phyloP scores from a whole-genome alignment of 2,113 vertebrate species.

The Eclectus roratus region DNA sequence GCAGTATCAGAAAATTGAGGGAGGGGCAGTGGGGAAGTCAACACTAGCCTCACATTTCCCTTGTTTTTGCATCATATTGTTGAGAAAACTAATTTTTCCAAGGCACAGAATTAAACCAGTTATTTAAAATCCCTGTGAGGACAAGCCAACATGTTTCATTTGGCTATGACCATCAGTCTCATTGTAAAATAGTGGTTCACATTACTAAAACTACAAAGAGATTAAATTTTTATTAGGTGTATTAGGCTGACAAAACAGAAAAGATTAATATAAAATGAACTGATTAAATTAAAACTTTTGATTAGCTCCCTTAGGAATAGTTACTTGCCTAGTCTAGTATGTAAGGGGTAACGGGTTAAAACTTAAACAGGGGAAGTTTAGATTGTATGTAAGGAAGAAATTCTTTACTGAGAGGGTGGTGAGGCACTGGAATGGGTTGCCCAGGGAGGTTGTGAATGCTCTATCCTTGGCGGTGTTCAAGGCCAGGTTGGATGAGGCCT shows the following conservation, averaged over 20 bases:
- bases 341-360: too few relatives aligned
- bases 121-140: slow-evolving; percentile 9
- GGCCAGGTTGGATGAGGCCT: too few relatives aligned
- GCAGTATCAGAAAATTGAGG: not conserved
- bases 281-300: slow-evolving; percentile 36
- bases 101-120: not conserved
- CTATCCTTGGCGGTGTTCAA: too few relatives aligned
- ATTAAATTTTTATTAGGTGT: slow-evolving; percentile 29
- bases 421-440: too few relatives aligned
- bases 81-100: not conserved
- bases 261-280: not conserved
- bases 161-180: not conserved
- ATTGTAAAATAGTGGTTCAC: not conserved
- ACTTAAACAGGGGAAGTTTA: too few relatives aligned
- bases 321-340: not conserved
- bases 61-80: not conserved
- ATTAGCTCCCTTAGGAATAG: slow-evolving; percentile 35
- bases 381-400: too few relatives aligned
- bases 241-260: slow-evolving; percentile 16
- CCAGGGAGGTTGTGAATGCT: too few relatives aligned
- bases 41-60: not conserved
- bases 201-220: slow-evolving; percentile 41
- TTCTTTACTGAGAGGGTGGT: too few relatives aligned
- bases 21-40: not conserved
- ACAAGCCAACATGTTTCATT: not conserved